Conservation (phyloP, 2,113 vertebrate genomes). For the Pandion haliaetus region DNA sequence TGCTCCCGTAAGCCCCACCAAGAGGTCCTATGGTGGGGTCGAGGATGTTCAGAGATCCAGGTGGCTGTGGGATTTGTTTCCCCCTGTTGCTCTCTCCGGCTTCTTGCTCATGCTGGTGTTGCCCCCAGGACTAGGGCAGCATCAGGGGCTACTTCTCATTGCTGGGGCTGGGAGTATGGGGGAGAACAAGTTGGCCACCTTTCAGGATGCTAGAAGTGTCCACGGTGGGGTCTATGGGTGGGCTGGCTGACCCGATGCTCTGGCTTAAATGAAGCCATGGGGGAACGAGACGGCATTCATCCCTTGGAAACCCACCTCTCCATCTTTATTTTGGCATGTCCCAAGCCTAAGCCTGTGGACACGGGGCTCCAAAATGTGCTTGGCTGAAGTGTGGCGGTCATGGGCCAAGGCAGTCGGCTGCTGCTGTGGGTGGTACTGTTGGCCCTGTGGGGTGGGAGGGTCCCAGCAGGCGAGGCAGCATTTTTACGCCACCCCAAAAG, state of each 20-base stretch:
- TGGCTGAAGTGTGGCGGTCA: rapidly evolving
- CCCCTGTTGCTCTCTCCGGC: not conserved
- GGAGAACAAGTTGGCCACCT: not conserved
- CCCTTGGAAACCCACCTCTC: not conserved
- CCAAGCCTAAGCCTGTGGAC: rapidly evolving
- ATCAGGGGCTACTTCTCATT: not conserved
- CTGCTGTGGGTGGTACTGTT: not conserved
- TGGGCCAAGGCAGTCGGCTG: not conserved
- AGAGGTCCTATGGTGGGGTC: not conserved
- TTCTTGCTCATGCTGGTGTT: not conserved
- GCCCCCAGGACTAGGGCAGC: not conserved
- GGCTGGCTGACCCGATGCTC: not conserved
- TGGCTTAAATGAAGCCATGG: not conserved
- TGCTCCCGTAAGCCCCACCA: not conserved
- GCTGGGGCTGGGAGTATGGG: not conserved
- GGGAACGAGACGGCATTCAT: not conserved
- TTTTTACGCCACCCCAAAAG: not conserved
- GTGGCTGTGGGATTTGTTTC: not conserved
- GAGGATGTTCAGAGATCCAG: not conserved
- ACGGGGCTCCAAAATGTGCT: not conserved
- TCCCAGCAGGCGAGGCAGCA: not conserved
- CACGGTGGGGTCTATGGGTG: rapidly evolving
- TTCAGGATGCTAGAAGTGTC: not conserved
- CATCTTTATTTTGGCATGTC: not conserved
- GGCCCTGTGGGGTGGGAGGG: not conserved